Evolutionary conservation across 2,888 invertebrate genomes (phyloP).

Genomic region (Rhabditoides inermis): DNA sequence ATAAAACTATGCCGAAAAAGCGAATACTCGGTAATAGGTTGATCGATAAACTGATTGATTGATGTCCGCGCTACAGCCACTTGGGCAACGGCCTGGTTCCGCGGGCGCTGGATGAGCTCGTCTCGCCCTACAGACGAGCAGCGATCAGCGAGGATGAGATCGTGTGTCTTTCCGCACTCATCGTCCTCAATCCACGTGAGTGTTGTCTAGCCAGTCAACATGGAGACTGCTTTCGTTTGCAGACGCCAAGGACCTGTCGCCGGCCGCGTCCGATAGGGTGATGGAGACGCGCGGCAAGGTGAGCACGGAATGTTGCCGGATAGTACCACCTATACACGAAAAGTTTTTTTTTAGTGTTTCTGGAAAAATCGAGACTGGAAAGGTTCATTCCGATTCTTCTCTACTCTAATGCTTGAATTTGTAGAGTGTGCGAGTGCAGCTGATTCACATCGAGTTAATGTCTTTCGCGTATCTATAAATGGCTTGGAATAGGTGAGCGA

Average conservation of each 20-base stretch:
- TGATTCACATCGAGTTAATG: too few species aligned
- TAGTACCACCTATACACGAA: too few species aligned
- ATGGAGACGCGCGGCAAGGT: constrained; percentile 34
- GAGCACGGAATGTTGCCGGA: too few species aligned
- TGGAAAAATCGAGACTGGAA: constrained; percentile 40
- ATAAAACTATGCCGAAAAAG: too few species aligned
- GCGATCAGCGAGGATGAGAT: constrained; percentile 42
- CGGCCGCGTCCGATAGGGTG: constrained; percentile 28
- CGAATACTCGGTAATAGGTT: too few species aligned
- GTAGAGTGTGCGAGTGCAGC: too few species aligned
- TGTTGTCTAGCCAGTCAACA: not conserved
- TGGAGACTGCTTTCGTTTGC: constrained; percentile 9
- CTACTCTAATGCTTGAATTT: too few species aligned
- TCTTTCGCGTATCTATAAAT: too few species aligned
- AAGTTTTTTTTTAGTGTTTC: too few species aligned
- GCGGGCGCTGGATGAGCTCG: constrained; percentile 41
- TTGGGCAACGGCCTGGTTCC: constrained; percentile 45
- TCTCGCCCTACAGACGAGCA: constrained; percentile 37
- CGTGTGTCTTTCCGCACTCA: constrained; percentile 44
- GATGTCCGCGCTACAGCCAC: constrained; percentile 21
- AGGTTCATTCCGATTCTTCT: constrained; percentile 37
- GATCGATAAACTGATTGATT: not conserved
- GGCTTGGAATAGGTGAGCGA: too few species aligned
- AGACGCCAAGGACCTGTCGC: constrained; percentile 43
- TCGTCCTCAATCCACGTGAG: constrained; percentile 45